Conservation (phyloP, 2,888 invertebrate genomes). For the Noctua janthe region DNA sequence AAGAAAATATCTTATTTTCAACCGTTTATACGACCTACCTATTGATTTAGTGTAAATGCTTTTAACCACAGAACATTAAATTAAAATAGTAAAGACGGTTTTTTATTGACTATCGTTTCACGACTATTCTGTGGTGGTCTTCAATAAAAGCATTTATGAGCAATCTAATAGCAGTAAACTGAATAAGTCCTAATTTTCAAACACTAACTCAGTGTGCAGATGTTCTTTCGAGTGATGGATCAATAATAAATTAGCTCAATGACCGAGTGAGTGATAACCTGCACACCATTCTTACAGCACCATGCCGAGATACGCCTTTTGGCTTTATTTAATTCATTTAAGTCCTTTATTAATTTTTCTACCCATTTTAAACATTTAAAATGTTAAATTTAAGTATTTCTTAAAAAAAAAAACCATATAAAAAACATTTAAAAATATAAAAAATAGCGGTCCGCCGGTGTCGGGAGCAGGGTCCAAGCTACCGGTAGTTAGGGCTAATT, state of each 20-base stretch:
- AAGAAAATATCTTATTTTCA: not conserved
- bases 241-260: conserved; percentile 1
- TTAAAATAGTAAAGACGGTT: not conserved
- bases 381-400: too few relatives aligned
- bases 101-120: conserved; percentile 24
- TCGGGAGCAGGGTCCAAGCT: too few relatives aligned
- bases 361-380: too few relatives aligned
- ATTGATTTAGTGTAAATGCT: conserved; percentile 8
- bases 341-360: too few relatives aligned
- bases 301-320: not conserved
- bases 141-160: conserved; percentile 57
- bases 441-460: too few relatives aligned
- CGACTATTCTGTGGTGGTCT: conserved; percentile 21
- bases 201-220: conserved; percentile 36
- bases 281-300: not conserved
- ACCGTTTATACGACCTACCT: not conserved
- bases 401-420: too few relatives aligned
- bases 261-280: not conserved
- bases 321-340: too few relatives aligned
- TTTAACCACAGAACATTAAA: conserved; percentile 20
- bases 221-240: conserved; percentile 25
- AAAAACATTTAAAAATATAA: too few relatives aligned
- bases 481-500: too few relatives aligned
- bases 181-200: conserved; percentile 50
- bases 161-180: conserved; percentile 49